Conservation (phyloP, 2,113 vertebrate genomes). For the Prionailurus bengalensis region DNA sequence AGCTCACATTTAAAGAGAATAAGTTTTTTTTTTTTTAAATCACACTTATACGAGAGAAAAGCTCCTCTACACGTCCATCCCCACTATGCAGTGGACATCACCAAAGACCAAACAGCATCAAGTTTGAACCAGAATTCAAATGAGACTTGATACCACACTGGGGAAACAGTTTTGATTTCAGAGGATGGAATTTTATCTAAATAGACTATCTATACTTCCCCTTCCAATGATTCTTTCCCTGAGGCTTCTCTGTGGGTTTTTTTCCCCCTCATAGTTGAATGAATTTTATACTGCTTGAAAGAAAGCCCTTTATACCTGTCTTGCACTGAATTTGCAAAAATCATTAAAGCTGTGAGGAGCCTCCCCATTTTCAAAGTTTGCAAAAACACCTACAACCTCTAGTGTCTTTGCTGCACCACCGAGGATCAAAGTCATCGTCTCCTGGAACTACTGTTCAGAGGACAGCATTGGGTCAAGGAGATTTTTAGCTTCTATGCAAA, state of each 20-base stretch:
- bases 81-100: background rate
- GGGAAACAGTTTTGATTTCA: constrained; percentile 60
- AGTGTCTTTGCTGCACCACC: background rate
- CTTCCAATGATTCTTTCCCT: constrained; percentile 64
- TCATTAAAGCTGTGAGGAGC: constrained; percentile 54
- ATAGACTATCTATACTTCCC: constrained; percentile 44
- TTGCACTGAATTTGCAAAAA: constrained; percentile 59
- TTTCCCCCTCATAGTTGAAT: constrained; percentile 42
- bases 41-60: background rate
- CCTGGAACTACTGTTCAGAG: background rate
- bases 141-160: background rate
- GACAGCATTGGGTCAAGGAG: background rate
- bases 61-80: background rate
- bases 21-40: background rate
- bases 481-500: background rate
- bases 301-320: constrained; percentile 53
- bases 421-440: constrained; percentile 12
- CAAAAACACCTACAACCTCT: constrained; percentile 2
- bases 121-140: constrained; percentile 5
- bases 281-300: constrained; percentile 67
- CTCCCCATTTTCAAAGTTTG: constrained; percentile 59
- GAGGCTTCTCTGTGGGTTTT: constrained; percentile 54
- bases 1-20: background rate
- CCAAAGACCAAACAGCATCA: background rate
- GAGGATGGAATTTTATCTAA: constrained; percentile 74